Evolutionary conservation across 2,888 invertebrate species (phyloP), one percentile per base, ranked within the genome.

Genomic region (Macrosoma leucophasiata): DNA sequence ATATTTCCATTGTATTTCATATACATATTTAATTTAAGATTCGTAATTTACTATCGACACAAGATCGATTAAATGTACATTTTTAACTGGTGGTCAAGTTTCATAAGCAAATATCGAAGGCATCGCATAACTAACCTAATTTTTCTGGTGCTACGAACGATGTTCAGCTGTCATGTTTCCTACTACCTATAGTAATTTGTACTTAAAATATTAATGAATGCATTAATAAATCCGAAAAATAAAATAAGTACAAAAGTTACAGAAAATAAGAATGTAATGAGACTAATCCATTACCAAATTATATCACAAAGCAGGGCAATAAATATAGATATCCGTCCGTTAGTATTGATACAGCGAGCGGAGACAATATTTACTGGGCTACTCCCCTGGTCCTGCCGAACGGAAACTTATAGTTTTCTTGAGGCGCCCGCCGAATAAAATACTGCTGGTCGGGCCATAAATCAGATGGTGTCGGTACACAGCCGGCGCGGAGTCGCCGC

Each of bases 351-450:
- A 72, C 67, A 73, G 66, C 50, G 64, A 68, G 65, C 69, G 70
- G 74, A 72, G 81, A 82, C 82, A 82, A 81, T 82, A 82, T 84
- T 81, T 81, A 81, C 72, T 76, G 75, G 71, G 70, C 75, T 68
- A 65, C 73, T 75, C 78, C 82, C 79, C 72, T 69, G 72, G 74
- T 68, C 74, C 71, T 76, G 71, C 74, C 79, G 71, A 81, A 78
- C 81, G 79, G 78, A 81, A 82, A 82, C 82, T 84, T 84, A 82
- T 82, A 84, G 84, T 76, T 79, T 78, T 73, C 72, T 82, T 84
- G 81, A 82, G 82, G 79, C 82, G 79, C 79, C 79, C 77, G 74
- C 59, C 71, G 81, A 73, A 84, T 84, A 82, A 82, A 82, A 84
- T 84, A 84, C 78, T 76, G 78, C 77, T 76, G 79, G 66, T 62